These are phyloP conservation scores for Bembecia ichneumoniformis DNA, from an alignment of 2,888 invertebrate species.

Conservation along the genomic window DNA sequence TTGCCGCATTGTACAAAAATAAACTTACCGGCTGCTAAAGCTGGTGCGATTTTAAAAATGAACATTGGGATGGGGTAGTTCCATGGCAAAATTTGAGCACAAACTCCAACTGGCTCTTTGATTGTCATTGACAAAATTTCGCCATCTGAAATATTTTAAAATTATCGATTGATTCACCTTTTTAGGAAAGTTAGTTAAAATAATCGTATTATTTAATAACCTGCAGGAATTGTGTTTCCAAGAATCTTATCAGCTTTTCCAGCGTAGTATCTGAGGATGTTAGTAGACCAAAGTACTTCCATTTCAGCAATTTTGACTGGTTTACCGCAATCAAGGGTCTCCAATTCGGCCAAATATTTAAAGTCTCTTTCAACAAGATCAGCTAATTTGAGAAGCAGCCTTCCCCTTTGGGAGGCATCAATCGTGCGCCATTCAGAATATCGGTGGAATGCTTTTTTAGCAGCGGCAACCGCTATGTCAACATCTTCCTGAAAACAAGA, in stretches of 20 bases:
- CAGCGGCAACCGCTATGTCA: slow-evolving; percentile 83
- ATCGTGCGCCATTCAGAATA: slow-evolving; percentile 83
- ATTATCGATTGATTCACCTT: not conserved
- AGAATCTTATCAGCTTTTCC: slow-evolving; percentile 93
- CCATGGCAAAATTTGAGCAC: slow-evolving; percentile 94
- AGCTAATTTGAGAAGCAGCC: slow-evolving; percentile 79
- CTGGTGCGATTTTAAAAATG: slow-evolving; percentile 92
- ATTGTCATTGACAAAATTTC: slow-evolving; percentile 84
- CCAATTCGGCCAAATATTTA: slow-evolving; percentile 82
- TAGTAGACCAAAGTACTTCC: slow-evolving; percentile 75
- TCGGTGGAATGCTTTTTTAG: slow-evolving; percentile 81
- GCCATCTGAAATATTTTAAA: slow-evolving; percentile 71
- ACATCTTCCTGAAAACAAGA: slow-evolving; percentile 76
- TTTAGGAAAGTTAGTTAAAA: not conserved
- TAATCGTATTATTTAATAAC: slow-evolving; percentile 15
- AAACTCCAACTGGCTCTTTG: slow-evolving; percentile 89
- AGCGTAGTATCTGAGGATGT: slow-evolving; percentile 84
- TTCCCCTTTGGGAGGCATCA: slow-evolving; percentile 84
- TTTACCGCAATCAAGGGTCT: slow-evolving; percentile 95
- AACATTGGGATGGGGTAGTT: slow-evolving; percentile 94
- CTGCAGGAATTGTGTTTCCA: slow-evolving; percentile 80
- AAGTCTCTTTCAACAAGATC: slow-evolving; percentile 82
- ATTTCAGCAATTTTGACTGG: slow-evolving; percentile 79
- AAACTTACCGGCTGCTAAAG: slow-evolving; percentile 73
- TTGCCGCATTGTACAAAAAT: not conserved